Base-by-base conservation (phyloP, 2,797 vertebrate genomes). In the Tympanoctomys barrerae region DNA sequence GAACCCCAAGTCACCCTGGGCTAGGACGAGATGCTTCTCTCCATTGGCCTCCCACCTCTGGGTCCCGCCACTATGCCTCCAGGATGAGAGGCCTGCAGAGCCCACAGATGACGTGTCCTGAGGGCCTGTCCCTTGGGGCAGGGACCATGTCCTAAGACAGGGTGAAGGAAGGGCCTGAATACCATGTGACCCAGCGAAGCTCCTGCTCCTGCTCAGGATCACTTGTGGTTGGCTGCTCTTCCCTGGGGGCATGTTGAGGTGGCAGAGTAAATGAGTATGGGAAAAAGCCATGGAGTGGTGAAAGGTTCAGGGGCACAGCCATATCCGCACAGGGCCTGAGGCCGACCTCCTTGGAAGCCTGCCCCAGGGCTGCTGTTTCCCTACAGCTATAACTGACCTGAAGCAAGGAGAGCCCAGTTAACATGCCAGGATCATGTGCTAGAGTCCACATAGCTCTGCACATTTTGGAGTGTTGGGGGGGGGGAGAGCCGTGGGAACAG, bases 111-210 rank as follows among this genome's bases (percentile, higher is more conserved):
- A 33, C 1, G 14, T 33, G 6, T 33, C 14, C 28, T 19, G 28
- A 42, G 49, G 0, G 4, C 52, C 28, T 26, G 7, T 49, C 73
- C 71, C 24, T 75, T 42, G 39, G 33, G 66, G 21, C 39, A 75
- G 39, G 21, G 22, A 75, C 39, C 22, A 11, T 46, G 24, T 46
- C 24, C 42, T 75, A 49, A 28, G 28, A 52, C 75, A 6, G 12
- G 24, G 24, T 2, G 5, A 46, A 28, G 12, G 36, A 26, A 7
- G 22, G 39, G 39, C 73, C 6, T 4, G 5, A 13, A 49, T 16
- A 31, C 42, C 73, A 28, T 18, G 42, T 6, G 1, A 46, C 26
- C 73, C 0, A 1, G 42, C 26, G 0, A 1, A 33, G 49, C 28
- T 31, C 46, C 75, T 52, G 46, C 46, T 46, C 46, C 1, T 1